Conservation (phyloP, 2,888 invertebrate species). For the Bellardia pandia region DNA sequence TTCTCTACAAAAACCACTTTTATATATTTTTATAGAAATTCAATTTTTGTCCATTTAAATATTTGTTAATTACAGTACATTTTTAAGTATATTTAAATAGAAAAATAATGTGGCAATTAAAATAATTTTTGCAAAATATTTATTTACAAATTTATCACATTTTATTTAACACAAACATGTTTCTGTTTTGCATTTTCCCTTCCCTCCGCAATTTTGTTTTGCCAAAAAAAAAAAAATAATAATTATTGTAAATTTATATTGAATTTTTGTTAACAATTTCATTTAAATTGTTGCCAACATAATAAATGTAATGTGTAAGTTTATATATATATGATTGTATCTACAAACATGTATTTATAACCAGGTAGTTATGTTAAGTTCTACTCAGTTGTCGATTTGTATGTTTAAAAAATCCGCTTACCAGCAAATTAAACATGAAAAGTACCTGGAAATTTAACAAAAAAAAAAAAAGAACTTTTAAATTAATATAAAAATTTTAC, state of each 20-base stretch:
- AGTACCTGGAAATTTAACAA: not conserved
- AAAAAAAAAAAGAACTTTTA: not conserved
- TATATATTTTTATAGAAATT: not conserved
- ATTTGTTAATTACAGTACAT: constrained; percentile 22
- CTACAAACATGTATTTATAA: not conserved
- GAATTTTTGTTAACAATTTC: constrained; percentile 55
- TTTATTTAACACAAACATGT: constrained; percentile 18
- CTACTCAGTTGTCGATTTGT: not conserved
- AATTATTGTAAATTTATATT: constrained; percentile 46
- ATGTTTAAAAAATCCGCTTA: constrained; percentile 44
- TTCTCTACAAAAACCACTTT: not conserved
- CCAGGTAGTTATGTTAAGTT: not conserved
- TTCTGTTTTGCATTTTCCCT: constrained; percentile 4
- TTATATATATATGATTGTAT: not conserved
- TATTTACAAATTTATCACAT: constrained; percentile 49
- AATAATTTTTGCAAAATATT: constrained; percentile 35
- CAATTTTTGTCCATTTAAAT: not conserved
- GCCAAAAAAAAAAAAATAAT: not conserved
- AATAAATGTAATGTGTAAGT: constrained; percentile 10
- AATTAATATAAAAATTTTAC: not conserved
- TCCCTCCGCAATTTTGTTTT: not conserved
- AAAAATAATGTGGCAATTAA: constrained; percentile 51
- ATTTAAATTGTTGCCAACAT: constrained; percentile 57
- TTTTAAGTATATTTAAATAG: constrained; percentile 14
- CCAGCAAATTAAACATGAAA: constrained; percentile 53